A percentile compares a stretch with the other conserved stretches of the same genome.
These are phyloP conservation scores for Tuberolachnus salignus DNA, from an alignment of 2,888 invertebrate species.

Conservation along the genomic window DNA sequence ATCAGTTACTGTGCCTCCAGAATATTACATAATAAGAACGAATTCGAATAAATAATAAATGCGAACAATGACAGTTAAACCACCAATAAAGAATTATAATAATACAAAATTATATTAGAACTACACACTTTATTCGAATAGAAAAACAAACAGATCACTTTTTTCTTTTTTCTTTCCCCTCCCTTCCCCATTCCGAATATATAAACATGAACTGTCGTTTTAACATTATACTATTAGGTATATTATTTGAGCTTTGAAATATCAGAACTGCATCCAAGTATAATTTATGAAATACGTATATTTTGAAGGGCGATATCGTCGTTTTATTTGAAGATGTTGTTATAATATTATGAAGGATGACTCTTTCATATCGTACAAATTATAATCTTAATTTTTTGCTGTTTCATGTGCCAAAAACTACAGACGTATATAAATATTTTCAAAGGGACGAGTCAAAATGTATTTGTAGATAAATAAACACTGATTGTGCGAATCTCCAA, in stretches of 20 bases:
- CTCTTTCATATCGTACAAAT: background rate
- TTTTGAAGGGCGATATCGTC: no score
- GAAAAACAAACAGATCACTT: no score
- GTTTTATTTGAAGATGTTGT: no score
- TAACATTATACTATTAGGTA: no score
- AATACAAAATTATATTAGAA: background rate
- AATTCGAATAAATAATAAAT: slow-evolving; percentile 17
- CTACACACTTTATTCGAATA: background rate
- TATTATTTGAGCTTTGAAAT: no score
- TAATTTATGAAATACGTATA: no score
- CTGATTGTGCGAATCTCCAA: slow-evolving; percentile 1
- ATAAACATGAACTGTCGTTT: no score
- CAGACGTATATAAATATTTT: slow-evolving; percentile 10
- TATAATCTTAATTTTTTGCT: no score
- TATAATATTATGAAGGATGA: slow-evolving; percentile 22
- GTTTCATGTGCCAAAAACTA: slow-evolving; percentile 29
- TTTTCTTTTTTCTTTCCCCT: no score
- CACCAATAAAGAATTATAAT: background rate
- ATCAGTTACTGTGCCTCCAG: slow-evolving; percentile 18
- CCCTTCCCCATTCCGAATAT: no score
- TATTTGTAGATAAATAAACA: slow-evolving; percentile 36
- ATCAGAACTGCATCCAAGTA: no score
- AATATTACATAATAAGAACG: slow-evolving; percentile 29
- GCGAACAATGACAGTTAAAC: slow-evolving; percentile 8
- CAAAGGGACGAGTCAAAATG: background rate